These are phyloP conservation scores for Caranx ignobilis DNA, from an alignment of 2,113 vertebrate genomes.

Conservation along the genomic window DNA sequence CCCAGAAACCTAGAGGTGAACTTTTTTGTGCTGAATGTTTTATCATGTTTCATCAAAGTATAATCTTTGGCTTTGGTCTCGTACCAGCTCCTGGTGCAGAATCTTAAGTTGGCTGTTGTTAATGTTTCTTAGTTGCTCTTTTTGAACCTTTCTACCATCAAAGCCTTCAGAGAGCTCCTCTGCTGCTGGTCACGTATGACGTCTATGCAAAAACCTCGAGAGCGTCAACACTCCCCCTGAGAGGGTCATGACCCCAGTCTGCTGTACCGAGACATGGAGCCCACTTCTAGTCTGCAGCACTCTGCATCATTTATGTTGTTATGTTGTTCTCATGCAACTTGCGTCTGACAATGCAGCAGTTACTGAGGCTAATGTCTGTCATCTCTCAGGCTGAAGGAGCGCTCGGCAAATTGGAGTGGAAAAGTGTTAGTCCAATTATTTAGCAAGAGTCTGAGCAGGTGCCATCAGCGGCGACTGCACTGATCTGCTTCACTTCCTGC, in stretches of 20 bases:
- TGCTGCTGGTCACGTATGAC: not conserved
- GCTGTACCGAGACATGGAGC: not conserved
- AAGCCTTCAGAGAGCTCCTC: not conserved
- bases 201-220: not conserved
- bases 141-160: not conserved
- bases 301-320: slow-evolving; percentile 9
- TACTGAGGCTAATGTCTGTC: slow-evolving; percentile 40
- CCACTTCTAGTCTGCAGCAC: not conserved
- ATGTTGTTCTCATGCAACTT: slow-evolving; percentile 10
- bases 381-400: slow-evolving; percentile 48
- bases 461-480: slow-evolving; percentile 57
- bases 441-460: slow-evolving; percentile 50
- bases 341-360: slow-evolving; percentile 18
- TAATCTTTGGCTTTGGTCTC: not conserved
- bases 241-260: not conserved
- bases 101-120: not conserved
- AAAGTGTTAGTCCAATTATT: slow-evolving; percentile 66
- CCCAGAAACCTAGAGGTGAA: not conserved
- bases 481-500: slow-evolving; percentile 61
- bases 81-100: not conserved
- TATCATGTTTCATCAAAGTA: not conserved
- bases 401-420: slow-evolving; percentile 59
- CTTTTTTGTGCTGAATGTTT: not conserved
- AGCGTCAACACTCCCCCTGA: not conserved
- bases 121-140: not conserved